Conservation (phyloP, 2,797 vertebrate species). For the Poecilia picta region DNA sequence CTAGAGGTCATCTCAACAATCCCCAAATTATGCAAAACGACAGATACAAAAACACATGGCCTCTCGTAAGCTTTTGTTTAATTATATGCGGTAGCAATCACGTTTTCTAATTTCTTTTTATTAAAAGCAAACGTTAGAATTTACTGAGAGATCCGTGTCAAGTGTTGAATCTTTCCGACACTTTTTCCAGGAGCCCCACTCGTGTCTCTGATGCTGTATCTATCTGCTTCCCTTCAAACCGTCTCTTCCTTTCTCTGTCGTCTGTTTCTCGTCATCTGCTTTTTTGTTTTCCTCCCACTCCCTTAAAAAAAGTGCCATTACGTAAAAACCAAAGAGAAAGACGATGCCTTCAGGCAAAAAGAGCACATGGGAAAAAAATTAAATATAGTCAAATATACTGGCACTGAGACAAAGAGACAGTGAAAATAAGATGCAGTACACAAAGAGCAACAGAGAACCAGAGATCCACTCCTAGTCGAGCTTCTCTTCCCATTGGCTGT, state of each 20-base stretch:
- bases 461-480: conserved; percentile 56
- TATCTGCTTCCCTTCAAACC: conserved; percentile 18
- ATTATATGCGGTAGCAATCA: neutral
- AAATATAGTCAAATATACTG: conserved; percentile 8
- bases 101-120: neutral
- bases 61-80: neutral
- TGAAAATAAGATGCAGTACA: conserved; percentile 46
- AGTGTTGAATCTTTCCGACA: neutral
- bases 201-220: conserved; percentile 7
- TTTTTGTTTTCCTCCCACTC: conserved; percentile 39
- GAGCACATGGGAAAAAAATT: conserved; percentile 12
- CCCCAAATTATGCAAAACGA: neutral
- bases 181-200: conserved; percentile 10
- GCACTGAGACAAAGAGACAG: conserved; percentile 13
- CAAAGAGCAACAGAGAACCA: conserved; percentile 40
- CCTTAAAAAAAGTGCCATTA: conserved; percentile 42
- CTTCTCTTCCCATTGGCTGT: conserved; percentile 53
- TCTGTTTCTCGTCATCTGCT: conserved; percentile 50
- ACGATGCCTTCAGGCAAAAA: conserved; percentile 46
- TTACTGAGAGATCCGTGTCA: no score
- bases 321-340: conserved; percentile 52
- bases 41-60: neutral
- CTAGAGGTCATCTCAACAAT: neutral
- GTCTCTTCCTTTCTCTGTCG: conserved; percentile 42
- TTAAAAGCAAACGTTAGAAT: conserved; percentile 1